phyloP scores from a whole-genome alignment of 2,113 vertebrate species.

The Tachysurus fulvidraco region DNA sequence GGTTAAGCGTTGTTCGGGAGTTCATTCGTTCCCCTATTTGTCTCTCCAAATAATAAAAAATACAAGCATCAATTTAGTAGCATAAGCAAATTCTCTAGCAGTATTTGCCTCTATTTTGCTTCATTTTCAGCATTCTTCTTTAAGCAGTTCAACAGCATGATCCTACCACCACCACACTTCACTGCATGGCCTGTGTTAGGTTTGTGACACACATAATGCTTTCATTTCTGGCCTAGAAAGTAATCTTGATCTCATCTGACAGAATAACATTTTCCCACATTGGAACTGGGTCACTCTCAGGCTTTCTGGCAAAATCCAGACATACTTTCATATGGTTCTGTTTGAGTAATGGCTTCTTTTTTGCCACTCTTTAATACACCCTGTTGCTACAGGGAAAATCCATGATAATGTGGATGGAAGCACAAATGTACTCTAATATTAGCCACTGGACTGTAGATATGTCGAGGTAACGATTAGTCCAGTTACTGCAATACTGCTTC shows the following conservation, averaged over 20 bases:
- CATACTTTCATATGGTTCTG: background rate
- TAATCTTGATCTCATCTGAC: constrained; percentile 17
- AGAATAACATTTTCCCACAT: constrained; percentile 16
- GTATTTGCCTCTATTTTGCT: background rate
- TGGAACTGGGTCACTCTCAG: constrained; percentile 3
- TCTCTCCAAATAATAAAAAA: background rate
- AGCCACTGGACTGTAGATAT: background rate
- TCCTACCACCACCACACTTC: constrained; percentile 5
- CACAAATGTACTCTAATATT: background rate
- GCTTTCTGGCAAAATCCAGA: constrained; percentile 7
- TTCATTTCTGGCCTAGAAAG: background rate
- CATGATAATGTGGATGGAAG: background rate
- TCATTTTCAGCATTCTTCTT: background rate
- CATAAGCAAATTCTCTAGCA: background rate
- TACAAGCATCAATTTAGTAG: background rate
- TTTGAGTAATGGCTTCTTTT: constrained; percentile 19
- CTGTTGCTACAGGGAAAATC: background rate
- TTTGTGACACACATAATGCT: background rate
- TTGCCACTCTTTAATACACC: background rate
- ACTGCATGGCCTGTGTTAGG: too few species aligned
- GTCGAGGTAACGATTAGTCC: background rate
- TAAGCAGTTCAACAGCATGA: background rate
- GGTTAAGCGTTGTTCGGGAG: background rate
- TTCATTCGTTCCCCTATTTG: background rate
- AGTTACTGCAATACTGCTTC: background rate